These are phyloP conservation scores for Xestia sexstrigata DNA, from an alignment of 2,888 invertebrate species.

Conservation along the genomic window DNA sequence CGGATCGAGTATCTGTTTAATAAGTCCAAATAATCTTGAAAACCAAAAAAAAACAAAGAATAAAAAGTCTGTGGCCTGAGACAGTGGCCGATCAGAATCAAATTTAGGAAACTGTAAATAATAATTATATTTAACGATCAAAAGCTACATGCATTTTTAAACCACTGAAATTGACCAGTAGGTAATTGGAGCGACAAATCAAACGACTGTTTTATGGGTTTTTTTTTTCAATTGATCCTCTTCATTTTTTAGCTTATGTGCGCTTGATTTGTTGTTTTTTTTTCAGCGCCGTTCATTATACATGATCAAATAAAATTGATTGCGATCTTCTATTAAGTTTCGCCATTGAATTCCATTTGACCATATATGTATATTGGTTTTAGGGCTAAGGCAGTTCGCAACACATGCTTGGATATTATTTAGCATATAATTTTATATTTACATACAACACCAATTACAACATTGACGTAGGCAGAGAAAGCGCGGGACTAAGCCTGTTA, in stretches of 20 bases:
- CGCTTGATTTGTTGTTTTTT: background rate
- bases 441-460: conserved; percentile 56
- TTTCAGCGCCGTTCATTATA: background rate
- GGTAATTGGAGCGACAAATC: background rate
- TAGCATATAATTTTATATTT: conserved; percentile 28
- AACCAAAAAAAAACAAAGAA: background rate
- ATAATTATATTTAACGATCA: background rate
- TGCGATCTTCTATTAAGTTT: too few relatives aligned
- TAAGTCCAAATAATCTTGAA: background rate
- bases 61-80: conserved; percentile 3
- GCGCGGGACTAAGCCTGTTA: conserved; percentile 8
- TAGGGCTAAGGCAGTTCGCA: conserved; percentile 60
- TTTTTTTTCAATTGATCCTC: too few relatives aligned
- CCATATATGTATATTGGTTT: background rate
- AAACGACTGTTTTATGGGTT: background rate
- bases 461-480: conserved; percentile 62
- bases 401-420: conserved; percentile 57
- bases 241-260: background rate
- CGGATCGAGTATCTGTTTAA: background rate
- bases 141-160: conserved; percentile 45
- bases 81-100: background rate
- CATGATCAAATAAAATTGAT: background rate
- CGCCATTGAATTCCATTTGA: background rate
- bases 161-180: background rate
- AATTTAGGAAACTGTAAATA: background rate